Evolutionary conservation across 2,888 invertebrate genomes (phyloP), one percentile per base, ranked within the genome.

Genomic region (Choreutis nemorana): DNA sequence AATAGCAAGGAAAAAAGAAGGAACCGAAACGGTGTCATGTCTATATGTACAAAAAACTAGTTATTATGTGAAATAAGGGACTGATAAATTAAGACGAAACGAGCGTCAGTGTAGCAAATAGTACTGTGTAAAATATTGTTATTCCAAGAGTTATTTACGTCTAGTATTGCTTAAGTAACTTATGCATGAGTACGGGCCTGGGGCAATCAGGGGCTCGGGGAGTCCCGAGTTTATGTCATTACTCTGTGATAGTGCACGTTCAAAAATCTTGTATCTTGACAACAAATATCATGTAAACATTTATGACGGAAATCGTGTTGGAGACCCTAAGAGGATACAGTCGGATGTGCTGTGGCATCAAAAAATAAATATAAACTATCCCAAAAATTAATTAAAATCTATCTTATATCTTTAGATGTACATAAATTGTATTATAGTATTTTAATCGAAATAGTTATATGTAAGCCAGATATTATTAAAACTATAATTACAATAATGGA

Each of bases 201-300:
- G 72, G 77, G 77, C 77, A 78, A 77, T 78, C 61, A 64, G 75
- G 67, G 55, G 64, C 61, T 63, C 55, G 33, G 41, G 36, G 68
- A 57, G 70, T 61, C 66, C 77, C 72, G 58, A 53, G 63, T 70
- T 65, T 62, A 73, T 71, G 75, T 77, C 77, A 70, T 70, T 72
- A 75, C 75, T 77, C 78, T 78, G 78, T 78, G 78, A 78, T 78
- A 78, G 60, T 63, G 73, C 73, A 67, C 73, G 63, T 60, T 55
- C 42, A 47, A 50, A 53, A 62, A 55, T 64, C n/a, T n/a, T 61
- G 66, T 57, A 55, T 56, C 56, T 42, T 39, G 45, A 14, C 29
- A n/a, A n/a, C 14, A 26, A 26, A 8, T 13, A 22, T 27, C 44
- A 18, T 6, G 18, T 18, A 8, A 18, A 8, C 4, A 6, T 18